phyloP scores from a whole-genome alignment of 2,797 vertebrate genomes.

The Falco biarmicus region DNA sequence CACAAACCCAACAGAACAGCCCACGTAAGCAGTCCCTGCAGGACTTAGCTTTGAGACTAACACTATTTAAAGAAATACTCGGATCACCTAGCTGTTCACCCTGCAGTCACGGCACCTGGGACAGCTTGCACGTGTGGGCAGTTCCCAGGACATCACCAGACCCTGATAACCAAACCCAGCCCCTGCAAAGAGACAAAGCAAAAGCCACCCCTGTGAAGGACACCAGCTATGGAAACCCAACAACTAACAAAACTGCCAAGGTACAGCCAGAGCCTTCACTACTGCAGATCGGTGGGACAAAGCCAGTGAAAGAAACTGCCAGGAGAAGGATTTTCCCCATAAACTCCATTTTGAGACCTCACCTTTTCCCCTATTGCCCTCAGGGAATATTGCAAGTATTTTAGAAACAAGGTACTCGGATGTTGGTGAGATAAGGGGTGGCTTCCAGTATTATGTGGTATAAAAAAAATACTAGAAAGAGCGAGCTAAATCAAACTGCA shows the following conservation, averaged over 20 bases:
- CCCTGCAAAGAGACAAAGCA: background rate
- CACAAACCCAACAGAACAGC: background rate
- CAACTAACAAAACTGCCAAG: too few species aligned
- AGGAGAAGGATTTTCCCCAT: background rate
- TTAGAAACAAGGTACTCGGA: background rate
- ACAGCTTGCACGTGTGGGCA: background rate
- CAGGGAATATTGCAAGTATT: background rate
- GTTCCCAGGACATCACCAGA: background rate
- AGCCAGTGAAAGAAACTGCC: background rate
- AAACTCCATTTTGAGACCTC: background rate
- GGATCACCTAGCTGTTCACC: too few species aligned
- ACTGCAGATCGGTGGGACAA: background rate
- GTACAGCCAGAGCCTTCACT: background rate
- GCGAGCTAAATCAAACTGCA: background rate
- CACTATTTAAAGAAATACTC: background rate
- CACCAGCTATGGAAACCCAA: background rate
- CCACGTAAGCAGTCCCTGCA: background rate
- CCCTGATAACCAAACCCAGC: too few species aligned
- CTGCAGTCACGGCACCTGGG: accelerated
- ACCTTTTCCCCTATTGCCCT: background rate
- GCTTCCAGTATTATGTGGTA: background rate
- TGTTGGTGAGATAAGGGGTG: background rate
- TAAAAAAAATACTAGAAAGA: background rate
- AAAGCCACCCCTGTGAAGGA: background rate
- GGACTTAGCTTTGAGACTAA: too few species aligned